These are phyloP conservation scores for Phymatocera aterrima DNA, from an alignment of 2,888 invertebrate species.

Conservation along the genomic window DNA sequence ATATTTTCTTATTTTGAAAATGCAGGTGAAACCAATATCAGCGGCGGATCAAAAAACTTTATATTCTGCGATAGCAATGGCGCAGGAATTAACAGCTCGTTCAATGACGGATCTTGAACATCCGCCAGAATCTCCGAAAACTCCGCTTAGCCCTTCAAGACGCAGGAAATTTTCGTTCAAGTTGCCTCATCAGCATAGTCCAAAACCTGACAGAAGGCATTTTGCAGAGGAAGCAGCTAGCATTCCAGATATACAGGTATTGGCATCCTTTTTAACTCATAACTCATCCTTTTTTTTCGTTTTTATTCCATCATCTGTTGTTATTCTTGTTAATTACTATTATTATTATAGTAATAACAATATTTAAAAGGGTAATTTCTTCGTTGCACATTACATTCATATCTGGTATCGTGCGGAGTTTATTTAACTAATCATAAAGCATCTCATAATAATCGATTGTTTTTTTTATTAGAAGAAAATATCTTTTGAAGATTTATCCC, in stretches of 20 bases:
- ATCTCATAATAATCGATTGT: not conserved
- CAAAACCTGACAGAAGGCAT: conserved; percentile 86
- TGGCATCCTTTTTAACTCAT: conserved; percentile 59
- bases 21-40: conserved; percentile 92
- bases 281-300: conserved; percentile 46
- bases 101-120: conserved; percentile 73
- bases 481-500: not conserved
- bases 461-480: not conserved
- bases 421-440: not conserved
- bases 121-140: conserved; percentile 73
- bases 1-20: conserved; percentile 37
- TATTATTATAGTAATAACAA: not conserved
- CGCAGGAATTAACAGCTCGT: conserved; percentile 90
- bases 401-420: not conserved
- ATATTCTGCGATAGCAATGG: conserved; percentile 94
- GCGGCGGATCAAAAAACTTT: conserved; percentile 94
- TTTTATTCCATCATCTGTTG: conserved; percentile 21
- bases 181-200: conserved; percentile 80
- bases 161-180: conserved; percentile 89
- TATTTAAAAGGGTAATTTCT: conserved; percentile 31
- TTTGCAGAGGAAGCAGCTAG: conserved; percentile 93
- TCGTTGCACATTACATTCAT: conserved; percentile 7
- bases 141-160: conserved; percentile 76
- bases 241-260: conserved; percentile 92
- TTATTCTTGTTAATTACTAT: not conserved